Base-by-base conservation (phyloP, 1,140 invertebrate genomes). In the Helicoverpa zea region DNA sequence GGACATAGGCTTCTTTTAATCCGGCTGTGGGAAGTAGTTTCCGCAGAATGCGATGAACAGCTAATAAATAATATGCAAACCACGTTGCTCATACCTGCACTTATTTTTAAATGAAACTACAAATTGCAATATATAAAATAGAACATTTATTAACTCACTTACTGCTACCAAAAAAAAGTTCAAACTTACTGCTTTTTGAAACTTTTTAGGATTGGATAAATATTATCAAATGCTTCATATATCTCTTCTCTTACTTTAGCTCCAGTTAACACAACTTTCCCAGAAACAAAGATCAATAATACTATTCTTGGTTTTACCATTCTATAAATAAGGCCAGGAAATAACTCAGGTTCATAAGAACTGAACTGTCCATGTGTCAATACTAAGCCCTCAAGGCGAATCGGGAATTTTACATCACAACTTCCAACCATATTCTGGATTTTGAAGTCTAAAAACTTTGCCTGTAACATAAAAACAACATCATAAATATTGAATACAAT, bases 381-480 rank as follows among this genome's bases (percentile, higher is more conserved):
- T 64, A 99, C 98, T 64, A 99, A 96, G 74, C 99, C 99, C 96
- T 99, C 99, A 63, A 99, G 95, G 89, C 99, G 97, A 85, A 99
- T 99, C 5, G 99, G 99, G 95, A 99, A 99, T 94, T 99, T 99
- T 0, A 99, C 99, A 96, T 99, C 99, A 96, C 99, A 99, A 90
- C 98, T 99, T 12, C 99, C 99, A 58, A 99, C 99, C 99, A 99
- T 99, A 92, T 99, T 99, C 96, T 99, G 99, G 85, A 99, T 99
- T 96, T 99, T 99, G 92, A 99, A 99, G 91, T 99, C 99, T 68
- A 99, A 96, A 95, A 99, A 99, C 95, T 99, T 99, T 7, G 99
- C 99, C 97, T 99, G 95, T 77, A 97, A 97, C 63, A 13, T 18
- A 23, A 47, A 75, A 56, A 35, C 43, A 10, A 52, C 3, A 49